Conservation (phyloP, 2,888 invertebrate genomes). For the Andrena praecox region DNA sequence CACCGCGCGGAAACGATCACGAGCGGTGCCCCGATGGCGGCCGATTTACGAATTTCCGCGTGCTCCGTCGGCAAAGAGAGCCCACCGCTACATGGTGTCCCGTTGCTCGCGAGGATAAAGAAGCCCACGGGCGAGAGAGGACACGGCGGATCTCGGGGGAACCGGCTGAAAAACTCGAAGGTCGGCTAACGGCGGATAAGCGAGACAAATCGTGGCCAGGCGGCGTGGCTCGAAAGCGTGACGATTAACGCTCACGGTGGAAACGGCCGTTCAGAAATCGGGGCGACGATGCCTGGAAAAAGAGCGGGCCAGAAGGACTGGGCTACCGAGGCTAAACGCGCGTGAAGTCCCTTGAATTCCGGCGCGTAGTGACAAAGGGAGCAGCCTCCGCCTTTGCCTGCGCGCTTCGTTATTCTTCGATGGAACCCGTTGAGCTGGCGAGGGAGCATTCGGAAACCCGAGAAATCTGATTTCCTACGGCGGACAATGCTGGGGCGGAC, state of each 20-base stretch:
- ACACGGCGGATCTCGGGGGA: background rate
- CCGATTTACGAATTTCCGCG: background rate
- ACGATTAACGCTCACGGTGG: constrained; percentile 57
- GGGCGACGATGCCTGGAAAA: constrained; percentile 7
- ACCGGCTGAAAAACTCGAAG: constrained; percentile 52
- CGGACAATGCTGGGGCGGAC: too few relatives aligned
- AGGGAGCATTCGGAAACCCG: background rate
- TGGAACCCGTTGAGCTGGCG: too few relatives aligned
- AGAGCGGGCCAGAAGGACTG: background rate
- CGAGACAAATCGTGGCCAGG: constrained; percentile 64
- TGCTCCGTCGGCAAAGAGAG: background rate
- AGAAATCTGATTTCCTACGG: background rate
- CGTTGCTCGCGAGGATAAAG: constrained; percentile 4
- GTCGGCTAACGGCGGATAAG: constrained; percentile 61
- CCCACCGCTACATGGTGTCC: background rate
- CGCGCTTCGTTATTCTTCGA: constrained; percentile 4
- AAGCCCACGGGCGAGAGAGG: background rate
- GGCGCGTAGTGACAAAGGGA: constrained; percentile 58
- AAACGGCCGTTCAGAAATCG: constrained; percentile 27
- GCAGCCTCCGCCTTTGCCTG: background rate
- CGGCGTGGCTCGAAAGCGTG: constrained; percentile 61
- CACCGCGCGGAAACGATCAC: constrained; percentile 15
- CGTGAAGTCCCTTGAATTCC: constrained; percentile 63
- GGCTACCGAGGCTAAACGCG: constrained; percentile 52
- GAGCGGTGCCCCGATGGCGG: background rate